Percentiles rank a stretch among this genome's conserved stretches.
phyloP scores from a whole-genome alignment of 2,888 invertebrate genomes.

The Hesperia comma region DNA sequence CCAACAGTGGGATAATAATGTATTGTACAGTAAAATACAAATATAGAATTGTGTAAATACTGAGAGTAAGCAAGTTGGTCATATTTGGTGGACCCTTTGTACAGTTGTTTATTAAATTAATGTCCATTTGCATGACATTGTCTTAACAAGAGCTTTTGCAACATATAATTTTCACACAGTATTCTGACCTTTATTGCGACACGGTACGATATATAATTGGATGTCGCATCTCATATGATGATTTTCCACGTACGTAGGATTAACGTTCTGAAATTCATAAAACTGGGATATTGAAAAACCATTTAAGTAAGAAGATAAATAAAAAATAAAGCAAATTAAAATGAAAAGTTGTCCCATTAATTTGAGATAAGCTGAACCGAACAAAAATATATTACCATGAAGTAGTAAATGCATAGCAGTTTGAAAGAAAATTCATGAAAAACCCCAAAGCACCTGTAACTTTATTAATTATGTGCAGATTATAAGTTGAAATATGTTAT shows the following conservation, averaged over 20 bases:
- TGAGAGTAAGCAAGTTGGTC: slow-evolving; percentile 22
- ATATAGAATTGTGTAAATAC: slow-evolving; percentile 9
- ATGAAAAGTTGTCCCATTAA: too few species aligned
- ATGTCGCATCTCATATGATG: slow-evolving; percentile 18
- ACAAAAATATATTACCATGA: too few species aligned
- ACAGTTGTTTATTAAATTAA: slow-evolving; percentile 37
- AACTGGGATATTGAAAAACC: too few species aligned
- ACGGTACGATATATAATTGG: slow-evolving; percentile 15
- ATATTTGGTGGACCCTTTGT: slow-evolving; percentile 31
- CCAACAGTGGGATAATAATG: too few species aligned
- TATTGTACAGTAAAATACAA: slow-evolving; percentile 4
- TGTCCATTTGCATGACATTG: slow-evolving; percentile 35
- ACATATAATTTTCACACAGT: not conserved
- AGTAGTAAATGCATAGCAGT: too few species aligned
- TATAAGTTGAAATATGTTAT: too few species aligned
- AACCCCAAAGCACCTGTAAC: too few species aligned
- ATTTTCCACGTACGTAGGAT: slow-evolving; percentile 20
- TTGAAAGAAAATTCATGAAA: too few species aligned
- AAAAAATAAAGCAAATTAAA: too few species aligned
- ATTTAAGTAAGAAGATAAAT: too few species aligned
- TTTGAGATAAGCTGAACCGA: too few species aligned
- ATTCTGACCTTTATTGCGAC: slow-evolving; percentile 5
- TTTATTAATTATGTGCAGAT: too few species aligned
- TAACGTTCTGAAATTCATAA: not conserved
- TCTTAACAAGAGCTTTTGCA: slow-evolving; percentile 26